Conservation (phyloP, 2,113 vertebrate species). For the Cebidichthys violaceus region DNA sequence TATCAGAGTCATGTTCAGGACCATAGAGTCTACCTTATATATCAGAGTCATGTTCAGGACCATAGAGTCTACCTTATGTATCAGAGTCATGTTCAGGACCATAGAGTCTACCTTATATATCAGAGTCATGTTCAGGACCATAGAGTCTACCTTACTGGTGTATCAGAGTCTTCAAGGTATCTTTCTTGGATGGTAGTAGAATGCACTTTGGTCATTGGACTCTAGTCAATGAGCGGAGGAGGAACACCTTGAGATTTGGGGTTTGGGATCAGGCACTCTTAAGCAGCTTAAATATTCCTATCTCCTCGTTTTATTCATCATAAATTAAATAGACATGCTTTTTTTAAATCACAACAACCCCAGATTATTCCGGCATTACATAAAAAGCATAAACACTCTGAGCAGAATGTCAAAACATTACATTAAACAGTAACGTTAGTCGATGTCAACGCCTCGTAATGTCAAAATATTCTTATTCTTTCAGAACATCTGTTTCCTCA, state of each 20-base stretch:
- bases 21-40: too few species aligned
- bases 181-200: not conserved
- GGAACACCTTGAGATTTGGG: not conserved
- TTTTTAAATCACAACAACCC: not conserved
- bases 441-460: conserved; percentile 7
- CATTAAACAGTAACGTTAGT: not conserved
- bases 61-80: too few species aligned
- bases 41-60: too few species aligned
- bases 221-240: not conserved
- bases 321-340: not conserved
- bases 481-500: not conserved
- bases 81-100: too few species aligned
- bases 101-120: too few species aligned
- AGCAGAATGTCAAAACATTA: not conserved
- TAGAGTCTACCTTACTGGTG: too few species aligned
- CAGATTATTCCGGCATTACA: not conserved
- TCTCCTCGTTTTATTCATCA: not conserved
- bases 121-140: too few species aligned
- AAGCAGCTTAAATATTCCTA: not conserved
- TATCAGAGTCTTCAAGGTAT: not conserved
- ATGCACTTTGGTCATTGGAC: not conserved
- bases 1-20: too few species aligned
- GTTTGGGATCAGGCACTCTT: not conserved
- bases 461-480: not conserved
- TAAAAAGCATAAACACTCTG: not conserved